Evolutionary conservation across 2,797 vertebrate species (phyloP).

Genomic region (Neosilurus hyrtlii): DNA sequence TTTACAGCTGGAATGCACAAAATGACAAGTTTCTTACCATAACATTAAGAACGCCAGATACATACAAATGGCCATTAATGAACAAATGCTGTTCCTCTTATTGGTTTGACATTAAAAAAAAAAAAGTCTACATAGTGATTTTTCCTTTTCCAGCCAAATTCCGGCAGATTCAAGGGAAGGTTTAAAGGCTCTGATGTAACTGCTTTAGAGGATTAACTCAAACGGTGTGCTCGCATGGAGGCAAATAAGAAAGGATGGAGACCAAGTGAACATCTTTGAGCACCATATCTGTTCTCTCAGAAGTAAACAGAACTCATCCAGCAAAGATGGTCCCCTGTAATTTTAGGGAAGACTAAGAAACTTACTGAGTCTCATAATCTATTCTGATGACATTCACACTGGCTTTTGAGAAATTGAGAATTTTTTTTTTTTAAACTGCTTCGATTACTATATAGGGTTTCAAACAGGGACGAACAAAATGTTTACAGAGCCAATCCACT

Average conservation of each 20-base stretch:
- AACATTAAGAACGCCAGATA: conserved; percentile 8
- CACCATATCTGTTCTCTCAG: conserved; percentile 27
- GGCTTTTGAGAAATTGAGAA: conserved; percentile 12
- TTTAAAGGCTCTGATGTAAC: conserved; percentile 42
- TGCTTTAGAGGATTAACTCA: conserved; percentile 36
- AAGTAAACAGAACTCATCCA: conserved; percentile 17
- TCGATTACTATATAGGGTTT: not conserved
- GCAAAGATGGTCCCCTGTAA: conserved; percentile 18
- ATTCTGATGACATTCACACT: not conserved
- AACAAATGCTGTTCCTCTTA: not conserved
- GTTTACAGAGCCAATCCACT: not conserved
- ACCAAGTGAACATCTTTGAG: conserved; percentile 46
- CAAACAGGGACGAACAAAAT: not conserved
- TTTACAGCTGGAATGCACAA: conserved; percentile 24
- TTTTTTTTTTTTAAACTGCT: not conserved
- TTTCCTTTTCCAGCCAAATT: conserved; percentile 11
- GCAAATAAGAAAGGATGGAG: conserved; percentile 26
- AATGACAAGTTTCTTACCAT: conserved; percentile 11
- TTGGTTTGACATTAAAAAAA: conserved; percentile 30
- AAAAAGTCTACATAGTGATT: conserved; percentile 2
- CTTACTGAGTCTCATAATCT: not conserved
- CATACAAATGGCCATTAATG: conserved; percentile 5
- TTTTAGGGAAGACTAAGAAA: conserved; percentile 24
- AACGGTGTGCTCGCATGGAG: conserved; percentile 22
- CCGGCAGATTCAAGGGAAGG: conserved; percentile 32